phyloP scores from a whole-genome alignment of 2,113 vertebrate genomes.

The Cercopithecus mona region DNA sequence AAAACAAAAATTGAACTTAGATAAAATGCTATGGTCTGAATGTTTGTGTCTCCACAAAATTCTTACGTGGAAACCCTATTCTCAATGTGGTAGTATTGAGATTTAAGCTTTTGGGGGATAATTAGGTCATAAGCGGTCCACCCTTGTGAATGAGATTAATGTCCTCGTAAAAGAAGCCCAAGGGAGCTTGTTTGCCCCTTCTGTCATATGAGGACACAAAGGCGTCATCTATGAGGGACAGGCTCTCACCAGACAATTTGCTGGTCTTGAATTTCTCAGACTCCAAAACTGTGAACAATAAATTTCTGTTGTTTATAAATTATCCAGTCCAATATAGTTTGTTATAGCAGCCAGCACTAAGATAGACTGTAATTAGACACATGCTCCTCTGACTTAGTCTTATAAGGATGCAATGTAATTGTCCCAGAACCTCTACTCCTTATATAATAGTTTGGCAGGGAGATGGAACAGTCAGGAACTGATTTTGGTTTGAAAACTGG shows the following conservation, averaged over 20 bases:
- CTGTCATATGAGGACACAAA: fast-evolving
- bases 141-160: no score
- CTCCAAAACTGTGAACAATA: neutral
- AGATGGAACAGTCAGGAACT: neutral
- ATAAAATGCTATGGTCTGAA: neutral
- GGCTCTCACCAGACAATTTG: neutral
- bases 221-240: neutral
- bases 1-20: neutral
- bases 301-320: neutral
- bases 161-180: neutral
- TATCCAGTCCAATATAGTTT: neutral
- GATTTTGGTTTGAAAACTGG: neutral
- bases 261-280: neutral
- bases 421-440: neutral
- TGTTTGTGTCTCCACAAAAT: neutral
- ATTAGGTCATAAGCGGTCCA: neutral
- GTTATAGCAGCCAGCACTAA: neutral
- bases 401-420: neutral
- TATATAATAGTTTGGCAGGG: neutral
- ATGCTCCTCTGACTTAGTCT: neutral
- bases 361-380: neutral
- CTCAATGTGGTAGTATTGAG: neutral
- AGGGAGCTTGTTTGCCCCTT: neutral
- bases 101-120: neutral
- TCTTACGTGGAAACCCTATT: neutral